A percentile compares a stretch with the other conserved stretches of the same genome.
Conservation (phyloP, 2,888 invertebrate species). For the Agrotis ipsilon region DNA sequence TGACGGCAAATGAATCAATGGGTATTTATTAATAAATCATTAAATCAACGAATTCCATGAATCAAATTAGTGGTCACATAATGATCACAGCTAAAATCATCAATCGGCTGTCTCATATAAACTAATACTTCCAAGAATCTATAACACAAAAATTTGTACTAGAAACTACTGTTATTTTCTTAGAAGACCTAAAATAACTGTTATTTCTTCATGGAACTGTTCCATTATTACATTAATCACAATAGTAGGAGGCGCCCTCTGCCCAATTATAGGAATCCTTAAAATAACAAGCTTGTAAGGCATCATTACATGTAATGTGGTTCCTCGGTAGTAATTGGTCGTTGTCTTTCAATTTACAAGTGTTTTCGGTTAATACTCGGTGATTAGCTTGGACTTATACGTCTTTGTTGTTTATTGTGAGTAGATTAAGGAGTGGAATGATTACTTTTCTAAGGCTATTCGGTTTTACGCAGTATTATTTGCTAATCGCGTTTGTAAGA, state of each 20-base stretch:
- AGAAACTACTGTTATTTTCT: constrained; percentile 15
- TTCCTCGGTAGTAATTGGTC: constrained; percentile 46
- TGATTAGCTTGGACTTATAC: constrained; percentile 21
- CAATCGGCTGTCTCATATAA: constrained; percentile 24
- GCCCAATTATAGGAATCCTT: constrained; percentile 60
- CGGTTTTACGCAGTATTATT: constrained; percentile 17
- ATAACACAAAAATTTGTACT: background rate
- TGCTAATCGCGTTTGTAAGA: background rate
- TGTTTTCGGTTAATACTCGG: constrained; percentile 40
- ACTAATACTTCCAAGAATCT: constrained; percentile 27
- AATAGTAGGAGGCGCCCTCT: constrained; percentile 21
- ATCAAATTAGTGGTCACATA: background rate
- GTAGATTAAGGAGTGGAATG: background rate
- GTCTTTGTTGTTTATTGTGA: constrained; percentile 17
- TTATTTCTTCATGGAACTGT: constrained; percentile 16
- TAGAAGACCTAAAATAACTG: constrained; percentile 16
- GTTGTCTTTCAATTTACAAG: constrained; percentile 50
- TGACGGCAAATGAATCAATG: constrained; percentile 6
- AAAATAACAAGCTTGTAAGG: constrained; percentile 45
- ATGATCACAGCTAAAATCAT: constrained; percentile 1
- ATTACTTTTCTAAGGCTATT: constrained; percentile 8
- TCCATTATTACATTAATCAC: constrained; percentile 18
- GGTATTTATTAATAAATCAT: background rate
- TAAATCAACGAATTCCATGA: background rate
- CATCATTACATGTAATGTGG: constrained; percentile 49